A percentile compares a stretch with the other conserved stretches of the same genome.
Conservation (phyloP, 2,797 vertebrate species). For the Lates japonicus region DNA sequence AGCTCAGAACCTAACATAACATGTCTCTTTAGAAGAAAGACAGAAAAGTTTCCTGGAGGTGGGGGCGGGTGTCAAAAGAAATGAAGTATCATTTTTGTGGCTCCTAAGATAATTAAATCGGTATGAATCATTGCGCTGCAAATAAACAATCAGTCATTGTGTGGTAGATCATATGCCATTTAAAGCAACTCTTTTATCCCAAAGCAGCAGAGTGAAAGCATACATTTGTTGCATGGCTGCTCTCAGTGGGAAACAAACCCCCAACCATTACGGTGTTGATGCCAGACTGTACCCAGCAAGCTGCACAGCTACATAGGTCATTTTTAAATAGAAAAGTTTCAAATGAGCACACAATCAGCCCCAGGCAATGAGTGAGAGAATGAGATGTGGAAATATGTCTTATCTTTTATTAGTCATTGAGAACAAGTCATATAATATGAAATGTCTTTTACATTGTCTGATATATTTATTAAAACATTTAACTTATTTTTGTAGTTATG, state of each 20-base stretch:
- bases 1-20: conserved; percentile 2
- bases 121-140: conserved; percentile 24
- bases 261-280: conserved; percentile 6
- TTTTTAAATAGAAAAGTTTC: conserved; percentile 12
- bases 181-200: conserved; percentile 36
- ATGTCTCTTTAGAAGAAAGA: conserved; percentile 2
- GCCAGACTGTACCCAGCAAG: background rate
- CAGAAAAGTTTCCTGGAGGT: conserved; percentile 21
- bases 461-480: background rate
- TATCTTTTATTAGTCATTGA: conserved; percentile 5
- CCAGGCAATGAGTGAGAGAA: background rate
- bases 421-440: conserved; percentile 12
- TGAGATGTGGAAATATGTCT: background rate
- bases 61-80: conserved; percentile 6
- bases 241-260: conserved; percentile 23
- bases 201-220: conserved; percentile 7
- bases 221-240: background rate
- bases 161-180: conserved; percentile 14
- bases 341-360: conserved; percentile 1
- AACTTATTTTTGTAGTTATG: background rate
- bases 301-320: conserved; percentile 16
- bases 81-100: conserved; percentile 15
- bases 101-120: conserved; percentile 38
- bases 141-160: conserved; percentile 31
- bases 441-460: background rate